These are phyloP conservation scores for Drosophila arizonae DNA, from an alignment of 1,140 invertebrate genomes.

Conservation along the genomic window DNA sequence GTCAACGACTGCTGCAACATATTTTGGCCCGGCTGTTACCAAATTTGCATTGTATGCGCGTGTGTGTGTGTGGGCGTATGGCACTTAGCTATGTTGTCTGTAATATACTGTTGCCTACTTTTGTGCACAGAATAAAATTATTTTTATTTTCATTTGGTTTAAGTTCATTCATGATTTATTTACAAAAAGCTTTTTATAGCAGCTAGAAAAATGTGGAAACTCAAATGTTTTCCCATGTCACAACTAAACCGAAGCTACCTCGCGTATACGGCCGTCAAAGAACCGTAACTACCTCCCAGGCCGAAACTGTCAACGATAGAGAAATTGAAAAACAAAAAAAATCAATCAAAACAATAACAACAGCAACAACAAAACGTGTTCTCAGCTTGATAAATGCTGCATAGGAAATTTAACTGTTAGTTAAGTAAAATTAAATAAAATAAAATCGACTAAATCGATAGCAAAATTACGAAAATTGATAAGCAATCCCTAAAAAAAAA, in stretches of 20 bases:
- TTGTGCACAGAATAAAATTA: constrained; percentile 40
- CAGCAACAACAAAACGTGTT: constrained; percentile 22
- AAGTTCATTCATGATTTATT: constrained; percentile 17
- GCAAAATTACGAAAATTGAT: constrained; percentile 49
- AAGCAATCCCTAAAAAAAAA: constrained; percentile 60
- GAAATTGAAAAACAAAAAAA: neutral
- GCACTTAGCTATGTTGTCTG: neutral
- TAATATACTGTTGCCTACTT: constrained; percentile 38
- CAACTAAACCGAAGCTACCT: constrained; percentile 66
- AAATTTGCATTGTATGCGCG: constrained; percentile 57
- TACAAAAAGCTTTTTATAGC: neutral
- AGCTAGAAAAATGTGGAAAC: constrained; percentile 21
- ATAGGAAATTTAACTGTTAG: constrained; percentile 37
- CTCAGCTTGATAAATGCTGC: constrained; percentile 16
- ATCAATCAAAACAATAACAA: neutral
- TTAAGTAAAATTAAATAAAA: neutral
- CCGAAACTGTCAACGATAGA: constrained; percentile 13
- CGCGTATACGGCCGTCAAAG: constrained; percentile 43
- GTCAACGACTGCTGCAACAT: constrained; percentile 54
- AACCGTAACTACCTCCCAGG: constrained; percentile 65
- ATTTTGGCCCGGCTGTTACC: constrained; percentile 16
- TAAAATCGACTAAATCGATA: constrained; percentile 3
- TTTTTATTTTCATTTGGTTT: constrained; percentile 59
- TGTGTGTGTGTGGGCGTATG: constrained; percentile 21
- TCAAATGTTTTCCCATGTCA: too few species aligned